A percentile compares a stretch with the other conserved stretches of the same genome.
These are phyloP conservation scores for Eupithecia insigniata DNA, from an alignment of 2,888 invertebrate genomes.

Conservation along the genomic window DNA sequence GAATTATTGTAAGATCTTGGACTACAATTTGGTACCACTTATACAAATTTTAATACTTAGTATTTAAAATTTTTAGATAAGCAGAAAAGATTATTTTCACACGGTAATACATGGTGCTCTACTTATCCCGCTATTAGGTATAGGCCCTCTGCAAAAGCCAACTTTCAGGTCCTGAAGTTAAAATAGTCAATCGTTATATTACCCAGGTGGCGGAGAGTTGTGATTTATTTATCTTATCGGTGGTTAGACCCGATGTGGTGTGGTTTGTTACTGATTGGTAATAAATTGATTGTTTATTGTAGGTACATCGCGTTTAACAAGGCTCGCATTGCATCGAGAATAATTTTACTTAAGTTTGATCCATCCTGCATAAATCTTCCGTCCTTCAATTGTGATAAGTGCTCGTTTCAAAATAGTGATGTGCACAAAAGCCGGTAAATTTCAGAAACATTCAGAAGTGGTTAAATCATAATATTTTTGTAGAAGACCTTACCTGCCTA, in stretches of 20 bases:
- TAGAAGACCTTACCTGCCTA: too few species aligned
- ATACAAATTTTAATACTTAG: too few species aligned
- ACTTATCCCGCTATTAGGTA: neutral
- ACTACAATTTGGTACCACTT: too few species aligned
- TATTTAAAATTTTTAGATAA: too few species aligned
- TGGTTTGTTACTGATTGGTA: conserved; percentile 15
- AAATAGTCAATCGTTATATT: neutral
- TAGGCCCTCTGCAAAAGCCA: neutral
- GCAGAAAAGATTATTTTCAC: too few species aligned
- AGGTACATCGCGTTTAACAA: neutral
- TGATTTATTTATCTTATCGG: conserved; percentile 10
- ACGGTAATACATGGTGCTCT: neutral
- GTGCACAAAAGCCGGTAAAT: neutral
- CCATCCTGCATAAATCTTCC: neutral
- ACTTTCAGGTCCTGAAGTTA: neutral
- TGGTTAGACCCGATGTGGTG: conserved; percentile 10
- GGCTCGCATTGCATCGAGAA: neutral
- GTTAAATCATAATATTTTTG: too few species aligned
- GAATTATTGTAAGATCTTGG: neutral
- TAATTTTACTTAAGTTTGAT: neutral
- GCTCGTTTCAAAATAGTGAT: neutral
- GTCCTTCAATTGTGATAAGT: neutral
- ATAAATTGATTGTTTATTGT: conserved; percentile 10
- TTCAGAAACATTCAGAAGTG: too few species aligned
- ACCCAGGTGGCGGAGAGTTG: neutral